Percentiles rank a stretch among this genome's conserved stretches.
phyloP scores from a whole-genome alignment of 2,113 vertebrate species.

The Microcebus jonahi region DNA sequence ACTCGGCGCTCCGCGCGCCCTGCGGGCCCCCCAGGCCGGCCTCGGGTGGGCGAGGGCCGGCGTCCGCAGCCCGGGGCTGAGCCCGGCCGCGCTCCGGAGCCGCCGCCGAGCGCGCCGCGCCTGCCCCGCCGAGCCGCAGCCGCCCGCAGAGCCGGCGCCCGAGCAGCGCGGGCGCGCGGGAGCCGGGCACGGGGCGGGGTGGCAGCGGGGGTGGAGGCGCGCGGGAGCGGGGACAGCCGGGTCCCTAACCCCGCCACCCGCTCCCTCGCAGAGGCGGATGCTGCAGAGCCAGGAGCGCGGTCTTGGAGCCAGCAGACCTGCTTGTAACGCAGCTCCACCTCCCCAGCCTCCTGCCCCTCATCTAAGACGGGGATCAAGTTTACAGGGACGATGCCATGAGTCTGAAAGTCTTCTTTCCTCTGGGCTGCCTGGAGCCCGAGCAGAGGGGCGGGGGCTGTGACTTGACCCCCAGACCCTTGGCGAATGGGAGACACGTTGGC shows the following conservation, averaged over 20 bases:
- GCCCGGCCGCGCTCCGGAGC: conserved; percentile 67
- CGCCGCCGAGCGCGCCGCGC: neutral
- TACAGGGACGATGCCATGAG: neutral
- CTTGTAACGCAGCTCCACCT: neutral
- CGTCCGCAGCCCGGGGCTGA: conserved; percentile 47
- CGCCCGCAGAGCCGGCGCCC: neutral
- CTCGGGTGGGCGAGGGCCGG: neutral
- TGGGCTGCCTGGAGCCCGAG: neutral
- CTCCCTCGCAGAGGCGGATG: neutral
- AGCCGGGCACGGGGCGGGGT: neutral
- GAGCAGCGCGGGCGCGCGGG: neutral
- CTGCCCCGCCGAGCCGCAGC: neutral
- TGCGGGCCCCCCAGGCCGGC: conserved; percentile 54
- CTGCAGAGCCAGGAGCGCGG: neutral
- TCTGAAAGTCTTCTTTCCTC: neutral
- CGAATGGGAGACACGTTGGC: neutral
- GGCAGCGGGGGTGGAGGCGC: neutral
- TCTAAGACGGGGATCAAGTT: neutral
- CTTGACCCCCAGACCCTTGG: neutral
- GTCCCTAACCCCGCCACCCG: neutral
- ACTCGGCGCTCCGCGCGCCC: conserved; percentile 39
- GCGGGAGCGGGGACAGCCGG: neutral
- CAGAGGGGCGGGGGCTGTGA: neutral
- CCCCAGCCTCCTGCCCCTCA: neutral
- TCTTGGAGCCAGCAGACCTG: neutral